Percentiles rank a stretch among this genome's conserved stretches.
Conservation (phyloP, 2,888 invertebrate species). For the Camponotus fellah region DNA sequence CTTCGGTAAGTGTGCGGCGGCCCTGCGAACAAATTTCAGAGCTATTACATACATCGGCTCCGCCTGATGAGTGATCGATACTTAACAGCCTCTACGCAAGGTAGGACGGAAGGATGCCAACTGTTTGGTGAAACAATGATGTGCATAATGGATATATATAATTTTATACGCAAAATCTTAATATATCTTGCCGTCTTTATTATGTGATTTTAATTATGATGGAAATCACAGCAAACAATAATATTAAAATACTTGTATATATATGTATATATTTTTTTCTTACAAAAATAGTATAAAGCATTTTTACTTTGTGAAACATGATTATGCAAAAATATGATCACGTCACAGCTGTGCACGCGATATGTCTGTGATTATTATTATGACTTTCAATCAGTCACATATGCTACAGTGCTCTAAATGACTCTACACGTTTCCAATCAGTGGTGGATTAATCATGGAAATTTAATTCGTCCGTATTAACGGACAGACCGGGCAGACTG, state of each 20-base stretch:
- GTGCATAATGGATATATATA: neutral
- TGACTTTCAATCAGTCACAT: constrained; percentile 52
- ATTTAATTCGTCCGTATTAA: constrained; percentile 51
- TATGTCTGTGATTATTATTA: constrained; percentile 45
- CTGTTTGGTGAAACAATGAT: neutral
- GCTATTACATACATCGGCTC: constrained; percentile 24
- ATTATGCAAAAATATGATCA: constrained; percentile 7
- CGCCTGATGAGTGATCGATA: neutral
- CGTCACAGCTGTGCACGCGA: neutral
- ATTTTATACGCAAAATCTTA: constrained; percentile 7
- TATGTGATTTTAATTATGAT: constrained; percentile 13
- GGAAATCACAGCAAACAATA: neutral
- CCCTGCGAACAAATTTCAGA: constrained; percentile 47
- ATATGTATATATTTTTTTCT: neutral
- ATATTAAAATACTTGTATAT: neutral
- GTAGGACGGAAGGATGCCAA: constrained; percentile 12
- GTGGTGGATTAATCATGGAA: constrained; percentile 54
- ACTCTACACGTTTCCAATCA: constrained; percentile 51
- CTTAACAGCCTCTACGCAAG: constrained; percentile 37
- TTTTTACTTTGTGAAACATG: constrained; percentile 8
- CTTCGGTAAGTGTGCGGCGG: constrained; percentile 93
- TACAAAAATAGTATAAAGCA: constrained; percentile 8
- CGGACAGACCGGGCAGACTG: constrained; percentile 13
- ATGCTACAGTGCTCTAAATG: constrained; percentile 44
- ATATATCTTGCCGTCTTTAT: neutral